phyloP scores from a whole-genome alignment of 2,888 invertebrate species.

The Pegoplata infirma region DNA sequence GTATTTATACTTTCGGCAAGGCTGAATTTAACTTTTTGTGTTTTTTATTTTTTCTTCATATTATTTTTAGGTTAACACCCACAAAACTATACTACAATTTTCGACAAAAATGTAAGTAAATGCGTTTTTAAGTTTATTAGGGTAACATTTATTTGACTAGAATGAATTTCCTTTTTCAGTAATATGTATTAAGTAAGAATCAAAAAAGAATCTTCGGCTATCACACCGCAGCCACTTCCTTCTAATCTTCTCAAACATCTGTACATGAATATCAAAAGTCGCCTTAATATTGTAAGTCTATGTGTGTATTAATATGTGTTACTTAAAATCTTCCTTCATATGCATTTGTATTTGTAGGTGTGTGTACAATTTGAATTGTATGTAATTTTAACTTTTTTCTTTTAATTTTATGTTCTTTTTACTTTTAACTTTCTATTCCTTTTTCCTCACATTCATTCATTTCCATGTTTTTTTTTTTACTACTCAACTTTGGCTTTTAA shows the following conservation, averaged over 20 bases:
- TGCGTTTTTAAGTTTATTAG: not conserved
- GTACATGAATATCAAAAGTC: too few relatives aligned
- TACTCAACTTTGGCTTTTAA: conserved; percentile 62
- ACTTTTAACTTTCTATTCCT: conserved; percentile 3
- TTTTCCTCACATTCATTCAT: conserved; percentile 12
- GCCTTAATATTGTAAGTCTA: not conserved
- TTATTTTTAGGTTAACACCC: conserved; percentile 57
- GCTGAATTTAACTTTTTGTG: too few relatives aligned
- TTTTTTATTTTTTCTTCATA: conserved; percentile 28
- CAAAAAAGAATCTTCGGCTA: not conserved
- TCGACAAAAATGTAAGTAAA: not conserved
- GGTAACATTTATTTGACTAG: not conserved
- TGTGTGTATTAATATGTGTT: too few relatives aligned
- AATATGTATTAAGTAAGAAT: not conserved
- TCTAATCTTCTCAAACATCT: not conserved
- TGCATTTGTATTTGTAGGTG: not conserved
- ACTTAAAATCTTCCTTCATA: not conserved
- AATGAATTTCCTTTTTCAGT: too few relatives aligned
- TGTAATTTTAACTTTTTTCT: conserved; percentile 59
- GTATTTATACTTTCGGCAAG: too few relatives aligned
- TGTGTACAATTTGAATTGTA: conserved; percentile 36
- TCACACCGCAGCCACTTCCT: not conserved
- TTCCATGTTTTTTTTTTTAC: conserved; percentile 32
- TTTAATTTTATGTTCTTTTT: conserved; percentile 51
- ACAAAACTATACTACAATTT: conserved; percentile 44